Conservation (phyloP, 2,888 invertebrate species). For the Melanostoma mellinum region DNA sequence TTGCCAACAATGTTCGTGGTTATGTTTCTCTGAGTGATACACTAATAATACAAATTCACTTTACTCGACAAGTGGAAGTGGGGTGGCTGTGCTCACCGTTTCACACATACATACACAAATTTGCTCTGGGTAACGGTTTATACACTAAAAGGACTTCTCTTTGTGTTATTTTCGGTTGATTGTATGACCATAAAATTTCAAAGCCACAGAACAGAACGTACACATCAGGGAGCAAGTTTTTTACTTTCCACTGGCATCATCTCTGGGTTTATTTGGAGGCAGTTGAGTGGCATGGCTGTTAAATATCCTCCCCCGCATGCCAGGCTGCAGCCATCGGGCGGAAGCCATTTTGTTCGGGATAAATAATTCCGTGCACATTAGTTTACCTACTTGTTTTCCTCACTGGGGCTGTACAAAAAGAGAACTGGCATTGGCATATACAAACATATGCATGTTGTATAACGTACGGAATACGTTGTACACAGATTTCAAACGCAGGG, state of each 20-base stretch:
- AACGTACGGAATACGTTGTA: constrained; percentile 8
- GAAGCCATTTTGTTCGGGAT: constrained; percentile 62
- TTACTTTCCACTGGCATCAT: background rate
- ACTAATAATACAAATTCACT: constrained; percentile 64
- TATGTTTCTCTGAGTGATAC: constrained; percentile 66
- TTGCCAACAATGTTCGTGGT: constrained; percentile 56
- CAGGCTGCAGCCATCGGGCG: constrained; percentile 27
- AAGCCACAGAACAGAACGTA: constrained; percentile 36
- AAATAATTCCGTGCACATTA: constrained; percentile 64
- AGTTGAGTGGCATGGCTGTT: constrained; percentile 45
- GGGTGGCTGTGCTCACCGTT: background rate
- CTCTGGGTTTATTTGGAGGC: background rate
- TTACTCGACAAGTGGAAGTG: constrained; percentile 27
- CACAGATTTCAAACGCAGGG: constrained; percentile 38
- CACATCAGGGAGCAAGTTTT: constrained; percentile 44
- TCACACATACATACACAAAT: constrained; percentile 23
- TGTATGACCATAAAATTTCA: constrained; percentile 60
- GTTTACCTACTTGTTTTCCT: constrained; percentile 26
- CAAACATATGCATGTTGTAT: background rate
- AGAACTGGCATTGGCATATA: constrained; percentile 9
- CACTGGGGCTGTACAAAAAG: constrained; percentile 17
- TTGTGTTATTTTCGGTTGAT: constrained; percentile 49
- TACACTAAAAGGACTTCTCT: constrained; percentile 28
- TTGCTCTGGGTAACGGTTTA: constrained; percentile 16
- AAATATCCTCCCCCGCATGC: constrained; percentile 40